Percentiles rank a stretch among this genome's conserved stretches.
phyloP scores from a whole-genome alignment of 2,888 invertebrate species.

The Cantharis rustica region DNA sequence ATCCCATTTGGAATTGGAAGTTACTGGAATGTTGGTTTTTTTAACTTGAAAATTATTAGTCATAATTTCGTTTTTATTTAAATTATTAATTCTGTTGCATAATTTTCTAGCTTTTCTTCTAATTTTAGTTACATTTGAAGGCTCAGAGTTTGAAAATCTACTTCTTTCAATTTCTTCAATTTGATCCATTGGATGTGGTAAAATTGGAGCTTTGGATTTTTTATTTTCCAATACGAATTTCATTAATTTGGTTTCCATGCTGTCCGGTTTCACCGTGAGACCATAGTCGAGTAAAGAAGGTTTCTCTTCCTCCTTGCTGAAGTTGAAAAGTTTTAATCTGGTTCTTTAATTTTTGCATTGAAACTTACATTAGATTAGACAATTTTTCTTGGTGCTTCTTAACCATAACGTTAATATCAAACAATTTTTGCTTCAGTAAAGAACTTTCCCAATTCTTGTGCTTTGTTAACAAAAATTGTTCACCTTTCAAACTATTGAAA shows the following conservation, averaged over 20 bases:
- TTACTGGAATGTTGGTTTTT: slow-evolving; percentile 11
- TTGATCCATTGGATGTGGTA: slow-evolving; percentile 60
- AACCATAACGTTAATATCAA: slow-evolving; percentile 31
- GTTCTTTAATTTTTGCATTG: not conserved
- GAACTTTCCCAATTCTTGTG: slow-evolving; percentile 44
- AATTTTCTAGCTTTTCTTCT: slow-evolving; percentile 57
- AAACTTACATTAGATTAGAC: slow-evolving; percentile 5
- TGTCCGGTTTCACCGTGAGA: slow-evolving; percentile 47
- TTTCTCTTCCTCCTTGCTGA: slow-evolving; percentile 21
- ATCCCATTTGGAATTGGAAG: slow-evolving; percentile 53
- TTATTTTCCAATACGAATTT: slow-evolving; percentile 45
- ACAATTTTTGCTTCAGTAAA: slow-evolving; percentile 32
- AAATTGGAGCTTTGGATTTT: slow-evolving; percentile 3
- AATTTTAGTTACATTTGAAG: slow-evolving; percentile 50
- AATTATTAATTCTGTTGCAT: slow-evolving; percentile 32
- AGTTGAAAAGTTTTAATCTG: not conserved
- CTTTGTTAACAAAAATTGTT: slow-evolving; percentile 42
- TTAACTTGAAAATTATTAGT: slow-evolving; percentile 8
- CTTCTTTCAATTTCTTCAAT: slow-evolving; percentile 59
- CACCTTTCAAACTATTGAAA: slow-evolving; percentile 56
- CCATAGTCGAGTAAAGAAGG: slow-evolving; percentile 37
- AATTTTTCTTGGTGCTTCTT: slow-evolving; percentile 7
- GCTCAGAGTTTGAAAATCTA: slow-evolving; percentile 56
- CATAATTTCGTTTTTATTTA: not conserved
- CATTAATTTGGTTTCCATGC: slow-evolving; percentile 47